Percentiles rank a stretch among this genome's conserved stretches.
Conservation (phyloP, 2,888 invertebrate genomes). For the Protophormia terraenovae region DNA sequence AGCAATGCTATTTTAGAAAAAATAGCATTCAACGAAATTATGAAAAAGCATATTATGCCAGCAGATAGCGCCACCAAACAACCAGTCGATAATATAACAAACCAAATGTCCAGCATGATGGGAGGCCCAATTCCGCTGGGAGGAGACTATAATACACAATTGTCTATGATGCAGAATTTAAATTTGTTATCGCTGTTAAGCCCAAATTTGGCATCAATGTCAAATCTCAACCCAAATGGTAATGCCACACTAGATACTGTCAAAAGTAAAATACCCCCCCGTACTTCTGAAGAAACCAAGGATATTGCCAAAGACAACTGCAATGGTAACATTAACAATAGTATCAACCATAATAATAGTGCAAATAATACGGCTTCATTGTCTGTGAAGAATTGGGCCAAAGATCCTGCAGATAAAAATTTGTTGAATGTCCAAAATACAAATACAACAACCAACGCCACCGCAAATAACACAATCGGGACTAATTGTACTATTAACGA, state of each 20-base stretch:
- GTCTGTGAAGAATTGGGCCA: constrained; percentile 79
- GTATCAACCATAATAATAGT: constrained; percentile 59
- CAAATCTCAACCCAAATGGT: constrained; percentile 61
- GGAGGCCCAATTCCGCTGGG: constrained; percentile 72
- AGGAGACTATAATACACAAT: constrained; percentile 82
- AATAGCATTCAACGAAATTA: constrained; percentile 74
- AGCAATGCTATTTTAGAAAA: constrained; percentile 77
- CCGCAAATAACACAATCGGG: constrained; percentile 14
- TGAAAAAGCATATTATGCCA: constrained; percentile 72
- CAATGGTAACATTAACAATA: constrained; percentile 6
- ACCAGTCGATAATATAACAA: constrained; percentile 81
- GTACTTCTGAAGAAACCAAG: constrained; percentile 38
- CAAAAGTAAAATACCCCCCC: constrained; percentile 36
- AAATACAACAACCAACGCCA: constrained; percentile 20
- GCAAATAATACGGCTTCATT: constrained; percentile 71
- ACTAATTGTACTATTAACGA: constrained; percentile 69
- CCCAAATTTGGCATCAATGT: constrained; percentile 73
- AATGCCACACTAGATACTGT: constrained; percentile 38
- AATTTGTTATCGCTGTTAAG: constrained; percentile 84
- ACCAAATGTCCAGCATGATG: constrained; percentile 82
- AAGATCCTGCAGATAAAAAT: constrained; percentile 72
- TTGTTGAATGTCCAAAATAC: constrained; percentile 32
- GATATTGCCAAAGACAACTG: constrained; percentile 36
- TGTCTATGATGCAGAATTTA: constrained; percentile 83
- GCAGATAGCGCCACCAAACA: constrained; percentile 65